Conservation (phyloP, 2,888 invertebrate genomes). For the Drosophila pseudotakahashii region DNA sequence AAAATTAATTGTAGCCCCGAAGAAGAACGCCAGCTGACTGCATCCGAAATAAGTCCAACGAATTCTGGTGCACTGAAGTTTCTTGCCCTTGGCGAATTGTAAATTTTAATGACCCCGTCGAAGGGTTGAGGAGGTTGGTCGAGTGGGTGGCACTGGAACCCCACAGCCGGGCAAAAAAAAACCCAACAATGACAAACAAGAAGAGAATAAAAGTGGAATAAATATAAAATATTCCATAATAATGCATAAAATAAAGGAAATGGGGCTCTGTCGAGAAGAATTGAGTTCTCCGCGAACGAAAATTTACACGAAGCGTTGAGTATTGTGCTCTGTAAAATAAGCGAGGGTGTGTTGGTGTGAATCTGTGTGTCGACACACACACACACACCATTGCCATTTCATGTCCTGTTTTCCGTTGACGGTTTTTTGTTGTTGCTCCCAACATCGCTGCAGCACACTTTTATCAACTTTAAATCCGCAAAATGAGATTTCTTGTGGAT, state of each 20-base stretch:
- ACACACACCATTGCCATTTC: neutral
- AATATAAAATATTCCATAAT: conserved; percentile 45
- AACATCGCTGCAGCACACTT: conserved; percentile 47
- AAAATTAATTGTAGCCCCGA: conserved; percentile 40
- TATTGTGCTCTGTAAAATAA: conserved; percentile 3
- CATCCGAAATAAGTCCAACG: conserved; percentile 14
- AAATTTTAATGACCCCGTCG: conserved; percentile 60
- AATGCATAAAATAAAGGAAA: conserved; percentile 48
- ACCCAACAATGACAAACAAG: conserved; percentile 36
- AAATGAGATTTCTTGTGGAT: conserved; percentile 73
- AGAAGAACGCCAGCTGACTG: conserved; percentile 16
- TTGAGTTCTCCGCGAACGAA: conserved; percentile 30
- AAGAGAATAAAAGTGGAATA: conserved; percentile 24
- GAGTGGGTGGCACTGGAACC: conserved; percentile 3
- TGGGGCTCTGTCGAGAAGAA: conserved; percentile 10
- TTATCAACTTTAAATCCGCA: conserved; percentile 65
- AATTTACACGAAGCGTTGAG: conserved; percentile 34
- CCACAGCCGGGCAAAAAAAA: conserved; percentile 8
- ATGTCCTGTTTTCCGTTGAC: conserved; percentile 13
- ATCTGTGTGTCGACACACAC: conserved; percentile 10
- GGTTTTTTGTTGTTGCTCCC: neutral
- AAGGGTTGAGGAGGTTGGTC: conserved; percentile 14
- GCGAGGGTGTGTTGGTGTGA: neutral
- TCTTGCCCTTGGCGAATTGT: conserved; percentile 41
- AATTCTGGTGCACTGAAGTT: conserved; percentile 47